These are phyloP conservation scores for Calypte anna DNA, from an alignment of 2,113 vertebrate genomes.

Conservation along the genomic window DNA sequence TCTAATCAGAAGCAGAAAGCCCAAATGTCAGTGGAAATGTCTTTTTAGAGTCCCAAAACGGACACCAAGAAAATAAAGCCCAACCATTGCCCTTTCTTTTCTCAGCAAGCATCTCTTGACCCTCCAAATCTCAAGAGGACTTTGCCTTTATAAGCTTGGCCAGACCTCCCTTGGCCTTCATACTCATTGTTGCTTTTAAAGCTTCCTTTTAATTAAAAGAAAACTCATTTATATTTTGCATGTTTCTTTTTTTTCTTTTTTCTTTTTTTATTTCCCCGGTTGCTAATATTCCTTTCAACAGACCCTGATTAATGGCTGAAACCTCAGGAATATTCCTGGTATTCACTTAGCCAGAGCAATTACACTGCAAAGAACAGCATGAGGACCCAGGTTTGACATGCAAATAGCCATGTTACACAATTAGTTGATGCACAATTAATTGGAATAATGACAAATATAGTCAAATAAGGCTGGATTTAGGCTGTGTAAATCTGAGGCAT, in stretches of 20 bases:
- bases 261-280: conserved; percentile 11
- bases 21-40: no score
- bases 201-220: conserved; percentile 18
- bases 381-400: conserved; percentile 59
- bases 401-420: conserved; percentile 72
- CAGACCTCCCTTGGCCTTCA: not conserved
- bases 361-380: conserved; percentile 68
- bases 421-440: conserved; percentile 76
- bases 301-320: conserved; percentile 53
- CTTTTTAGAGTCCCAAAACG: not conserved
- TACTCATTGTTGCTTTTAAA: not conserved
- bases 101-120: not conserved
- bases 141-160: not conserved
- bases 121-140: not conserved
- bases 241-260: not conserved
- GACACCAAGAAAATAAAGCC: not conserved
- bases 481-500: conserved; percentile 56
- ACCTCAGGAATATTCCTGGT: conserved; percentile 67
- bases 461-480: conserved; percentile 65
- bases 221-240: conserved; percentile 26
- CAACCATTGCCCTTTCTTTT: not conserved
- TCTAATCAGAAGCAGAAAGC: no score
- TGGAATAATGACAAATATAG: conserved; percentile 69
- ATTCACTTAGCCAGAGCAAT: conserved; percentile 74
- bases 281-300: conserved; percentile 65